Conservation (phyloP, 2,113 vertebrate genomes). For the Calypte anna region DNA sequence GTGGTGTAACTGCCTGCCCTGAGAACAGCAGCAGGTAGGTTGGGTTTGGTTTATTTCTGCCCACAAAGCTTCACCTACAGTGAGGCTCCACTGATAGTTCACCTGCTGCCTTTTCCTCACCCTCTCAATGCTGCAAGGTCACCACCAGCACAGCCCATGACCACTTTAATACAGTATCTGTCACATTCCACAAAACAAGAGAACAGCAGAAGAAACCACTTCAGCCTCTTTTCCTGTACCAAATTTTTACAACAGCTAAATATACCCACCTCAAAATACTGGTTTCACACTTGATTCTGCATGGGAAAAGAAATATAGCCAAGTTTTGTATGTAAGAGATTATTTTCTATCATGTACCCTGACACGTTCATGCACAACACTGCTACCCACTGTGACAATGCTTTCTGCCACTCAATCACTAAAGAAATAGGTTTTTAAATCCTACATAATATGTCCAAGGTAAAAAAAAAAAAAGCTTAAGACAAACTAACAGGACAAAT, state of each 20-base stretch:
- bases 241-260: neutral
- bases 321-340: neutral
- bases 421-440: neutral
- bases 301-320: neutral
- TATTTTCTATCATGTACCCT: neutral
- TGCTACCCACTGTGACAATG: neutral
- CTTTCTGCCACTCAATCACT: neutral
- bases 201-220: neutral
- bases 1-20: too few relatives aligned
- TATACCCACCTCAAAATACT: neutral
- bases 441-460: neutral
- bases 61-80: fast-evolving
- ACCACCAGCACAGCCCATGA: fast-evolving
- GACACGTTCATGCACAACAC: neutral
- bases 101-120: neutral
- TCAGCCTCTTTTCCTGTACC: neutral
- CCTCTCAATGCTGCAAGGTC: fast-evolving
- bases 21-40: neutral
- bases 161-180: fast-evolving
- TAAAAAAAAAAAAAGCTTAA: neutral
- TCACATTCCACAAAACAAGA: neutral
- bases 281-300: neutral
- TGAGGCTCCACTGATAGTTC: neutral
- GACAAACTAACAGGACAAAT: neutral
- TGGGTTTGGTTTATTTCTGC: neutral